Conservation (phyloP, 2,113 vertebrate genomes). For the Tursiops truncatus region DNA sequence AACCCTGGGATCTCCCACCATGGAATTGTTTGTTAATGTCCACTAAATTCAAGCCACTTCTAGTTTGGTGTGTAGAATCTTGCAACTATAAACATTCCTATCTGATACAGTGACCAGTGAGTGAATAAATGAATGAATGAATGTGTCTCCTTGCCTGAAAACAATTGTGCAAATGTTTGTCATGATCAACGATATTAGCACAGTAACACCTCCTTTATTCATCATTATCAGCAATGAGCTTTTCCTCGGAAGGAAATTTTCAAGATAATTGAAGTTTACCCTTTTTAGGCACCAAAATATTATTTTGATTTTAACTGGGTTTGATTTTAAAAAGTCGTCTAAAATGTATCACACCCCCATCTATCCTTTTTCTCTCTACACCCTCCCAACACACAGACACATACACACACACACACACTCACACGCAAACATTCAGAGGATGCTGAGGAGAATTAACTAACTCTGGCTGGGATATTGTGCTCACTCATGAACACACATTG, state of each 20-base stretch:
- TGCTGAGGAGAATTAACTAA: background rate
- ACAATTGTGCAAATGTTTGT: conserved; percentile 25
- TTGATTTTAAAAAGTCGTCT: background rate
- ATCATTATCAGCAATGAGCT: conserved; percentile 9
- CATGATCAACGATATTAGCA: conserved; percentile 53
- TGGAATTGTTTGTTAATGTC: background rate
- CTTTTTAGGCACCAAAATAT: conserved; percentile 52
- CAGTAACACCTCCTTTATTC: conserved; percentile 57
- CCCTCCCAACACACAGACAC: background rate
- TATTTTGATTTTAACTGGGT: conserved; percentile 42
- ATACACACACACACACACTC: background rate
- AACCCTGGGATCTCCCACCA: background rate
- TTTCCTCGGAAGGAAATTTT: conserved; percentile 65
- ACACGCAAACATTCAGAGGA: background rate
- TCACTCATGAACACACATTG: background rate
- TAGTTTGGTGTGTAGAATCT: background rate
- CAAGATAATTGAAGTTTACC: conserved; percentile 62
- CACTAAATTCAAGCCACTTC: background rate
- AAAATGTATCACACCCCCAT: background rate
- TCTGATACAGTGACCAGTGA: background rate
- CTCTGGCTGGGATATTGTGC: background rate
- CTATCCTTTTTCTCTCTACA: background rate
- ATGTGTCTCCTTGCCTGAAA: background rate
- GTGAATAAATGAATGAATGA: background rate
- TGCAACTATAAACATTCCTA: background rate